Evolutionary conservation across 1,140 invertebrate genomes (phyloP).

Genomic region (Brachionus rotundiformis): DNA sequence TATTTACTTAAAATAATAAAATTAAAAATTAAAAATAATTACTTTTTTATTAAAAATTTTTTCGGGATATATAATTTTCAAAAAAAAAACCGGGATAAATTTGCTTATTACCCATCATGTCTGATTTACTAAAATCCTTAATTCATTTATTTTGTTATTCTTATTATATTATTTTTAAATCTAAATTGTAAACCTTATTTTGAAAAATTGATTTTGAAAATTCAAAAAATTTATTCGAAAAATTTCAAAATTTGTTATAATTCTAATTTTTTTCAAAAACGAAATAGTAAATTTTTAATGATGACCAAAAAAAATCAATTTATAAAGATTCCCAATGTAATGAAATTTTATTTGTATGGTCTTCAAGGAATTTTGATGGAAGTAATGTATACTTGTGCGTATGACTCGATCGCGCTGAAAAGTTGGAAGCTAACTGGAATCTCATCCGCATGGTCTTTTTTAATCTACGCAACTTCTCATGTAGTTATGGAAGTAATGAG

Average conservation of each 20-base stretch:
- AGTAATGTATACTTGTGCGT: conserved; percentile 67
- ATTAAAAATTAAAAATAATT: too few relatives aligned
- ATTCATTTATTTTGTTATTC: too few relatives aligned
- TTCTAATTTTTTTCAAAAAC: too few relatives aligned
- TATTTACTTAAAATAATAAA: too few relatives aligned
- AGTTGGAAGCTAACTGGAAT: conserved; percentile 66
- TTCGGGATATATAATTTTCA: too few relatives aligned
- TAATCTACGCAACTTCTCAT: conserved; percentile 65
- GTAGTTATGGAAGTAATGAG: conserved; percentile 65
- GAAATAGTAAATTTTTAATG: neutral
- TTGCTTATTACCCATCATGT: too few relatives aligned
- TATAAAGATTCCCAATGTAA: conserved; percentile 53
- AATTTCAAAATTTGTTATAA: too few relatives aligned
- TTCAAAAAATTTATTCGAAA: too few relatives aligned
- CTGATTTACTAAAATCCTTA: too few relatives aligned
- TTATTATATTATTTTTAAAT: too few relatives aligned
- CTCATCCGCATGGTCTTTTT: conserved; percentile 66
- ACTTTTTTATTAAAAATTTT: too few relatives aligned
- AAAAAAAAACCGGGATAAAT: too few relatives aligned
- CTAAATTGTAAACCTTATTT: neutral
- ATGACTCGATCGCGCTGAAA: conserved; percentile 66
- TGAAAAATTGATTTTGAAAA: neutral
- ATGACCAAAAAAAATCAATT: neutral
- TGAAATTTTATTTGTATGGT: conserved; percentile 66
- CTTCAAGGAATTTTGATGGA: conserved; percentile 67